Evolutionary conservation across 1,140 invertebrate genomes (phyloP), one percentile per base, ranked within the genome.

Genomic region (Mylabris phalerata): DNA sequence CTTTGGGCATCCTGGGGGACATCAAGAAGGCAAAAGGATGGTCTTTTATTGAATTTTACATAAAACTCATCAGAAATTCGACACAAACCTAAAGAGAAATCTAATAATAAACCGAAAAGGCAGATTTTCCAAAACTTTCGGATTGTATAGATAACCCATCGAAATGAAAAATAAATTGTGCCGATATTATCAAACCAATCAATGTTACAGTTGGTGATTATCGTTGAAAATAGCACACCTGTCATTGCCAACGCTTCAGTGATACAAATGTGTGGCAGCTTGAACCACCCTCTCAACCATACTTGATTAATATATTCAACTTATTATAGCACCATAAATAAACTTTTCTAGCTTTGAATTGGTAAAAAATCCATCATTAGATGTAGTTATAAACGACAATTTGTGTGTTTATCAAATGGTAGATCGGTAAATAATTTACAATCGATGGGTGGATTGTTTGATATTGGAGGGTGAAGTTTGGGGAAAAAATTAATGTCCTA

Each of bases 21-120:
- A 5, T 32, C 7, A 32, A 7, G 32, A 4, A 7, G 32, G 19
- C 19, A 32, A 60, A 51, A 40, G 49, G 39, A 7, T 44, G 45
- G 32, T 42, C 52, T 56, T 60, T 60, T 60, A 56, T 56, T 56
- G 59, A 52, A 51, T 26, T 50, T 19, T 46, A 60, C 59, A 60
- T 60, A 60, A 60, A 60, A 32, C 32, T 32, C 4, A 32, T 32
- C 7, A 5, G 32, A 19, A 19, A 19, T 19, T 19, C 19, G 19
- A 19, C 19, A 19, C 19, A 19, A 19, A 19, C 19, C 19, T 19
- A 19, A 19, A 19, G 19, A 19, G 19, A 19, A 19, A 19, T 19
- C 19, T 19, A 19, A 19, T 19, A 19, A 19, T 19, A 19, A 19
- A 19, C 19, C 19, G 19, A 19, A 19, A 19, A 19, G 19, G 19